A percentile compares a stretch with the other conserved stretches of the same genome.
phyloP scores from a whole-genome alignment of 1,140 invertebrate species.

The Conus ventricosus region DNA sequence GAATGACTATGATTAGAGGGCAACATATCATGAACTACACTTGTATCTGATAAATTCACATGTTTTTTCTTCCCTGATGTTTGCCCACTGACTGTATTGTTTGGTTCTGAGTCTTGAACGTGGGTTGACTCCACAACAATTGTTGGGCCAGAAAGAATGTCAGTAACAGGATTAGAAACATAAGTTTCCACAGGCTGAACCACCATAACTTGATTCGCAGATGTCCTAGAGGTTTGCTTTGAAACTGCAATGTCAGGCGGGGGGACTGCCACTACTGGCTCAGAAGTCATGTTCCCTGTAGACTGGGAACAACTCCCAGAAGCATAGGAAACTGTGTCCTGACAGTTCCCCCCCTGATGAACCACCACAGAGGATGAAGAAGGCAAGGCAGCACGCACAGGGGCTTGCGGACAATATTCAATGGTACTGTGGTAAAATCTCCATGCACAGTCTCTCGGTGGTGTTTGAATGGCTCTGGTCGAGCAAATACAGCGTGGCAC shows the following conservation, averaged over 20 bases:
- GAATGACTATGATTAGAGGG: neutral
- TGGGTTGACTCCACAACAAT: neutral
- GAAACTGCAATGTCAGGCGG: neutral
- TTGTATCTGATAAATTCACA: neutral
- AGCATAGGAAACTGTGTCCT: neutral
- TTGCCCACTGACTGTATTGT: neutral
- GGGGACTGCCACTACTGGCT: neutral
- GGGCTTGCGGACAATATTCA: neutral
- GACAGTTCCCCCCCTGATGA: neutral
- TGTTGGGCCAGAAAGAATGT: neutral
- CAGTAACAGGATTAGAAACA: neutral
- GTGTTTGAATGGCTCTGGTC: neutral
- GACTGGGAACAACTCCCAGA: neutral
- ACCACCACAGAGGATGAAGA: neutral
- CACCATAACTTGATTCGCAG: neutral
- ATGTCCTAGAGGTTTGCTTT: neutral
- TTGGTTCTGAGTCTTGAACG: neutral
- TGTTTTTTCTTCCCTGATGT: neutral
- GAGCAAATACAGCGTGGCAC: slow-evolving; percentile 18
- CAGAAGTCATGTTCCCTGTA: neutral
- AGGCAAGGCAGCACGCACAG: neutral
- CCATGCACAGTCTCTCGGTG: neutral
- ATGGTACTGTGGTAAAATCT: neutral
- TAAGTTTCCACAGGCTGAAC: neutral
- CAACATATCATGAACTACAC: neutral